Base-by-base conservation (phyloP, 2,797 vertebrate genomes). In the Sebastiscus albofasciatus region DNA sequence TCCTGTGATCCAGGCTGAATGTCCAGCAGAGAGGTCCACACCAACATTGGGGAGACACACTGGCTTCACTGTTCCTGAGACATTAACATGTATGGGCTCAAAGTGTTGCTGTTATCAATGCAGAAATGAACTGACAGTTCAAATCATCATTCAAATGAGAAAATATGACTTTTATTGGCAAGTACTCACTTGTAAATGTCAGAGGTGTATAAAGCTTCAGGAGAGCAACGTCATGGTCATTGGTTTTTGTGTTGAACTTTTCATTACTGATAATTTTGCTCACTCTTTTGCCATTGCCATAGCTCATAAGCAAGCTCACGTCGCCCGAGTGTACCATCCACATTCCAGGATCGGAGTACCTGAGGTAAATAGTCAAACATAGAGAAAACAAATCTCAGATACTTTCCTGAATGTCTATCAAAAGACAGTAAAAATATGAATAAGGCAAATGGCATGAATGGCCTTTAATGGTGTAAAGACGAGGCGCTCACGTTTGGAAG, bases 31-130 rank as follows among this genome's bases (percentile, higher is more conserved):
- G 65, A 98, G 89, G 68, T 84, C 79, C 86, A 98, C 27, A 9
- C 94, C 97, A 0, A 82, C 34, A 73, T 97, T 98, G 36, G 98
- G 98, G 77, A 99, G 95, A 88, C 98, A 99, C 72, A 98, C 96
- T 0, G 98, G 97, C 39, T 13, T 90, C 60, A 96, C 77, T 0
- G 1, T 87, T 0, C 2, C 95, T 96, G 79, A 67, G 54, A 42
- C 5, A 74, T 1, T 29, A 75, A 75, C 36, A 65, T 1, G 12
- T 14, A 27, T 29, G 14, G 33, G 12, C 8, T 79, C 71, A 1
- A 22, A 31, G 36, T 36, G 14, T 34, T 73, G 9, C 12, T 31
- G 52, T 46, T 16, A 29, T 18, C 22, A 11, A 5, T 20, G 33
- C 1, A 49, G 22, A 67, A 52, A 31, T 61, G 0, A 60, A 60